A percentile compares a stretch with the other conserved stretches of the same genome.
Conservation (phyloP, 2,113 vertebrate genomes). For the Aepyceros melampus region DNA sequence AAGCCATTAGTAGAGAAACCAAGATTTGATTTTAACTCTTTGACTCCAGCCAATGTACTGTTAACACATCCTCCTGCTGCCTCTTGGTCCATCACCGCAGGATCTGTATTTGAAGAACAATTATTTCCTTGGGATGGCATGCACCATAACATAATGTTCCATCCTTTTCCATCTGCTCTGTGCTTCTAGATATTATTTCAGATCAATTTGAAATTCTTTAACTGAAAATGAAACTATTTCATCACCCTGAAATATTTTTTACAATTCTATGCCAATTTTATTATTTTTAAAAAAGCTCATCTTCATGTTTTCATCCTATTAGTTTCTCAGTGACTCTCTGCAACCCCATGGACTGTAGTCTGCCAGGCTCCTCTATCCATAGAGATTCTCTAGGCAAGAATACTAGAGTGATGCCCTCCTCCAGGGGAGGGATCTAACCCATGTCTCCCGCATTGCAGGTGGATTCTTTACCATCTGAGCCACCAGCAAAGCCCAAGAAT, state of each 20-base stretch:
- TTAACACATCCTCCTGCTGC: too few species aligned
- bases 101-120: background rate
- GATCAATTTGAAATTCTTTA: background rate
- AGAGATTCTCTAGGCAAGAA: background rate
- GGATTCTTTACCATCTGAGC: background rate
- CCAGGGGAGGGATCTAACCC: background rate
- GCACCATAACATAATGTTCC: background rate
- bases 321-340: background rate
- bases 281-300: background rate
- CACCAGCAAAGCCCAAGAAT: background rate
- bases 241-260: background rate
- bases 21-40: background rate
- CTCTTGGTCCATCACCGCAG: background rate
- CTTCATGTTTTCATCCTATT: background rate
- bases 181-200: background rate
- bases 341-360: background rate
- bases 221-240: background rate
- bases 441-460: background rate
- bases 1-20: background rate
- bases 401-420: background rate
- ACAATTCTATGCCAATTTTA: background rate
- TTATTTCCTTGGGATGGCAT: background rate
- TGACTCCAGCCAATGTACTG: background rate
- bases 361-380: background rate
- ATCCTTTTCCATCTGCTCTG: background rate